These are phyloP conservation scores for Cyprinus carpio DNA, from an alignment of 2,113 vertebrate genomes.

Conservation along the genomic window DNA sequence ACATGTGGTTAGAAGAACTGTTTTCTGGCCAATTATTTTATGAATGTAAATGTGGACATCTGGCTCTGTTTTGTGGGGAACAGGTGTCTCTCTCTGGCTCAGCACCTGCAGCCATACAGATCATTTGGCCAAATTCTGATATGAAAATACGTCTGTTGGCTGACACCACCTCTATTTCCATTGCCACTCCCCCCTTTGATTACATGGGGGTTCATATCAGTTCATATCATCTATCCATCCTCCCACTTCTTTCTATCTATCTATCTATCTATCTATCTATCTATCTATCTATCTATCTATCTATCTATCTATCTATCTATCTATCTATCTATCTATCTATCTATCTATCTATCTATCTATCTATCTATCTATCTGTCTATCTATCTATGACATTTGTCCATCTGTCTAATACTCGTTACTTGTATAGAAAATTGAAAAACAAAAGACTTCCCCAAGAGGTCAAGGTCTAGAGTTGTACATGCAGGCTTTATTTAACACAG, in stretches of 20 bases:
- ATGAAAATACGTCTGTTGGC: constrained; percentile 24
- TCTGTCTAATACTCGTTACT: not conserved
- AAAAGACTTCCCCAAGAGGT: not conserved
- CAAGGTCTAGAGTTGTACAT: not conserved
- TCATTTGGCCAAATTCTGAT: constrained; percentile 7
- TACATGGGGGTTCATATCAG: not conserved
- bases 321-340: not conserved
- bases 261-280: too few relatives aligned
- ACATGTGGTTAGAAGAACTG: not conserved
- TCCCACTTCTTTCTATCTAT: too few relatives aligned
- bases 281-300: too few relatives aligned
- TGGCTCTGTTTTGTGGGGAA: constrained; percentile 13
- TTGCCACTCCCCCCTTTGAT: constrained; percentile 10
- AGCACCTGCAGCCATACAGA: constrained; percentile 8
- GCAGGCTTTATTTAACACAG: not conserved
- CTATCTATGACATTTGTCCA: not conserved
- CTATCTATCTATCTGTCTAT: not conserved
- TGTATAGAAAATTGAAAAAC: not conserved
- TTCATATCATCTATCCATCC: not conserved
- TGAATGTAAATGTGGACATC: constrained; percentile 30
- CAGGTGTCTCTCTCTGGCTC: constrained; percentile 33
- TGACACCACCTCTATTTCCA: not conserved
- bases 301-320: not conserved
- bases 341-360: not conserved
- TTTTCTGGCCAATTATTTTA: constrained; percentile 25